phyloP scores from a whole-genome alignment of 2,797 vertebrate species.

The Sebastes goodei region DNA sequence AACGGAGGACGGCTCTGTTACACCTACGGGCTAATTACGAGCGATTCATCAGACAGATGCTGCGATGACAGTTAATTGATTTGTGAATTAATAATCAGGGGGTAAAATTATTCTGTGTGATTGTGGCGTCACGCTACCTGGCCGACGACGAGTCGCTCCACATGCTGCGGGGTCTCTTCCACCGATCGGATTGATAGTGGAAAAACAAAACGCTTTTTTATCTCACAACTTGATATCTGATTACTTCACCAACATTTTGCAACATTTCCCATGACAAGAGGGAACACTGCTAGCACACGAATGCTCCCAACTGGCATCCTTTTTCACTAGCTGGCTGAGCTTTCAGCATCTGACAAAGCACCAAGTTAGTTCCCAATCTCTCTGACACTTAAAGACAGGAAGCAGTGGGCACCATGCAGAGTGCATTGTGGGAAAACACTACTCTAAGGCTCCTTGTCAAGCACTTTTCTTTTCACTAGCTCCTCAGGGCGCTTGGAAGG shows the following conservation, averaged over 20 bases:
- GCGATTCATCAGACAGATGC: conserved; percentile 75
- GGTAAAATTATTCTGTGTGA: conserved; percentile 57
- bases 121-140: conserved; percentile 35
- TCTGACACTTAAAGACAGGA: conserved; percentile 19
- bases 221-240: neutral
- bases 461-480: conserved; percentile 23
- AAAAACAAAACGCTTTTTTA: conserved; percentile 3
- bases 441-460: conserved; percentile 31
- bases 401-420: conserved; percentile 12
- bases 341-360: conserved; percentile 2
- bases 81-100: conserved; percentile 75
- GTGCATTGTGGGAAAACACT: conserved; percentile 36
- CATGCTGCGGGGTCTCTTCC: conserved; percentile 11
- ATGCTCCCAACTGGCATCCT: neutral
- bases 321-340: neutral
- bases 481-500: conserved; percentile 20
- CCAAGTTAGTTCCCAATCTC: neutral
- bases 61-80: conserved; percentile 75
- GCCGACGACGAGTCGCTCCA: neutral
- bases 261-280: neutral
- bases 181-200: conserved; percentile 10
- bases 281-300: neutral
- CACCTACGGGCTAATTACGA: conserved; percentile 78
- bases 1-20: conserved; percentile 59
- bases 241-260: neutral